Conservation (phyloP, 2,113 vertebrate species). For the Capricornis sumatraensis region DNA sequence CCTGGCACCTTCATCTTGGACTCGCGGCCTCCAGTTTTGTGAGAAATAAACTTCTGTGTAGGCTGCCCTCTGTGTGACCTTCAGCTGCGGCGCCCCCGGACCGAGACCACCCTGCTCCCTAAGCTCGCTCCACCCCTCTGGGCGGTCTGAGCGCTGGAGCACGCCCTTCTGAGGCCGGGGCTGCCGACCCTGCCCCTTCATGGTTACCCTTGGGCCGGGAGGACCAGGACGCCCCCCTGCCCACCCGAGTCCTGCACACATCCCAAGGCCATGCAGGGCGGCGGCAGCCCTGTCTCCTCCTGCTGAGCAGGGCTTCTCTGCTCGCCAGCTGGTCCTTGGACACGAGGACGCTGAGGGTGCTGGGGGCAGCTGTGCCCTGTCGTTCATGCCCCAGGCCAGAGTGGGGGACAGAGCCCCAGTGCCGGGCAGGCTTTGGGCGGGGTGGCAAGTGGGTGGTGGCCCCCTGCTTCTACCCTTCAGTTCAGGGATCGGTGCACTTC, state of each 20-base stretch:
- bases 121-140: not conserved
- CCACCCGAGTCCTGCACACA: fast-evolving
- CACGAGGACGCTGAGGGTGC: fast-evolving
- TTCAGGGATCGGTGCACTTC: not conserved
- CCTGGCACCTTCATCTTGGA: not conserved
- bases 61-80: not conserved
- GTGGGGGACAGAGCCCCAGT: not conserved
- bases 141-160: fast-evolving
- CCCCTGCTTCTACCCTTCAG: not conserved
- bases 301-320: not conserved
- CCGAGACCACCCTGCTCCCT: not conserved
- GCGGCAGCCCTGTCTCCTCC: not conserved
- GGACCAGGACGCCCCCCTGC: not conserved
- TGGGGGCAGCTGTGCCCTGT: not conserved
- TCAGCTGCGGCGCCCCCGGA: fast-evolving
- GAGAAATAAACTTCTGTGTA: not conserved
- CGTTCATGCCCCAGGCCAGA: not conserved
- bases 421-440: not conserved
- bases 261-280: fast-evolving
- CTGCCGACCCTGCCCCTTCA: not conserved
- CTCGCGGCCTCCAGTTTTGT: not conserved
- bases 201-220: fast-evolving
- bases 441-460: not conserved
- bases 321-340: not conserved
- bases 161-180: not conserved